Conservation (phyloP, 2,888 invertebrate genomes). For the Athetis lepigone region DNA sequence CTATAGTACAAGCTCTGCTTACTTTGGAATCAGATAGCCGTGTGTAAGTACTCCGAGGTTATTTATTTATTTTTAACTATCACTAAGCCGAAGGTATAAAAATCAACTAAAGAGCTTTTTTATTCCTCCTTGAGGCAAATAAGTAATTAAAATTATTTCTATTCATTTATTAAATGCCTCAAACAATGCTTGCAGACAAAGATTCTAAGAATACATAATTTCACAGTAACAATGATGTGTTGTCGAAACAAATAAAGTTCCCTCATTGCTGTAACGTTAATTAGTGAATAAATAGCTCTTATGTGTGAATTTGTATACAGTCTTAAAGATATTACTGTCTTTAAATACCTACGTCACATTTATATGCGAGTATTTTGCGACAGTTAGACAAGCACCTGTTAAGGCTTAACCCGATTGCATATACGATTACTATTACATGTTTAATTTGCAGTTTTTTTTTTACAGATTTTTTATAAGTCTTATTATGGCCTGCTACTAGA, state of each 20-base stretch:
- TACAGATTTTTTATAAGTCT: too few species aligned
- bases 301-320: constrained; percentile 1
- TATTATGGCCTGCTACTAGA: too few species aligned
- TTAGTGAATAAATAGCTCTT: constrained; percentile 17
- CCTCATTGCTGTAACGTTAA: constrained; percentile 26
- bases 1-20: too few species aligned
- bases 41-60: too few species aligned
- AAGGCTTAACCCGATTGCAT: not conserved
- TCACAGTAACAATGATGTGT: constrained; percentile 13
- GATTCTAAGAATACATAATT: constrained; percentile 13
- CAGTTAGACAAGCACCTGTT: not conserved
- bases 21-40: too few species aligned
- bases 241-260: constrained; percentile 17
- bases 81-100: constrained; percentile 50
- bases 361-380: not conserved
- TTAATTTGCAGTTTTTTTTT: not conserved
- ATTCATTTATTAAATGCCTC: constrained; percentile 9
- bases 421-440: too few species aligned
- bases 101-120: constrained; percentile 53
- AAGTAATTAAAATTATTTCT: constrained; percentile 28
- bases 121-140: constrained; percentile 37
- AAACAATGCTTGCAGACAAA: not conserved
- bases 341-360: not conserved
- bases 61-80: too few species aligned
- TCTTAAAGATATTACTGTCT: not conserved